Percentiles rank a stretch among this genome's conserved stretches.
phyloP scores from a whole-genome alignment of 2,113 vertebrate species.

The Columba livia region DNA sequence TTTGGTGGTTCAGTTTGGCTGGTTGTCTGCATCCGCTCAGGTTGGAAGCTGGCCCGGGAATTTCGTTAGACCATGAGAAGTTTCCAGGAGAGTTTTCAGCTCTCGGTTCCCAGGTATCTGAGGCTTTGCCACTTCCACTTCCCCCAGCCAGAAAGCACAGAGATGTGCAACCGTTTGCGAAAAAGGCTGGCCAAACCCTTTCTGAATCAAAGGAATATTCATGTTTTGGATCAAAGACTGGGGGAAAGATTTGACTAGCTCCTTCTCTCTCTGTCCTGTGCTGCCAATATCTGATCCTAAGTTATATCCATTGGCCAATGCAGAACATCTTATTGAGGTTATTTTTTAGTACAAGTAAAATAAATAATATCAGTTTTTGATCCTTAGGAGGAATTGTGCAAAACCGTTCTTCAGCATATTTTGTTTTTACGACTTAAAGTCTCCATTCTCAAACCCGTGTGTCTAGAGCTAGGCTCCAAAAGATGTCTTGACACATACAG shows the following conservation, averaged over 20 bases:
- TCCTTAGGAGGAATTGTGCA: not conserved
- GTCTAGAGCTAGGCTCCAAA: conserved; percentile 43
- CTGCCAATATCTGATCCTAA: conserved; percentile 52
- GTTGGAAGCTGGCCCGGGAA: conserved; percentile 58
- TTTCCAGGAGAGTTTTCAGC: conserved; percentile 66
- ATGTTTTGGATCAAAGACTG: conserved; percentile 39
- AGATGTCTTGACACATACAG: not conserved
- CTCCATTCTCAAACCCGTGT: conserved; percentile 25
- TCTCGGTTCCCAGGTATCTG: conserved; percentile 65
- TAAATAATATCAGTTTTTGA: conserved; percentile 34
- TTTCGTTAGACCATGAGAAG: conserved; percentile 60
- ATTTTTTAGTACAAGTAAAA: conserved; percentile 42
- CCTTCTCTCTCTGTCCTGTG: conserved; percentile 30
- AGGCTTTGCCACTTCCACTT: conserved; percentile 65
- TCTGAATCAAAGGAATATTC: conserved; percentile 62
- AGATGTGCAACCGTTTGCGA: conserved; percentile 35
- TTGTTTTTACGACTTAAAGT: conserved; percentile 34
- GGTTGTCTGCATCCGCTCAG: conserved; percentile 43
- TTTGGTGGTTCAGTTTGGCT: conserved; percentile 59
- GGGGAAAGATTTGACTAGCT: conserved; percentile 55
- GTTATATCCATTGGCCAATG: not conserved
- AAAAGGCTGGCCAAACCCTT: conserved; percentile 48
- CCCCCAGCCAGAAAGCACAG: conserved; percentile 41
- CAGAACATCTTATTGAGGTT: conserved; percentile 7
- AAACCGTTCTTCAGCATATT: not conserved